A percentile compares a stretch with the other conserved stretches of the same genome.
phyloP scores from a whole-genome alignment of 2,888 invertebrate genomes.

The Lithophane semibrunnea region DNA sequence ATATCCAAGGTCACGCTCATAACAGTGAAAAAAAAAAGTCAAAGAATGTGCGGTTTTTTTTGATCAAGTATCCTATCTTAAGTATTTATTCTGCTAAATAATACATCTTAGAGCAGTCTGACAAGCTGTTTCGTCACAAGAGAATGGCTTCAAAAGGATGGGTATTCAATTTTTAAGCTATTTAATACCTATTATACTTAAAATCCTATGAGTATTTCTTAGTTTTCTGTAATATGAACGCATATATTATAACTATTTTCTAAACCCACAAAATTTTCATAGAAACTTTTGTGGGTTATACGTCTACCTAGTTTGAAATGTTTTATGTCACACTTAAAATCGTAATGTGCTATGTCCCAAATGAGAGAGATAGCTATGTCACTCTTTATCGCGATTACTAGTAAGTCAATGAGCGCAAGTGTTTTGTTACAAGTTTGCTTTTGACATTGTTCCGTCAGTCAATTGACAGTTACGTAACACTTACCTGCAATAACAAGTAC shows the following conservation, averaged over 20 bases:
- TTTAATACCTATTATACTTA: not conserved
- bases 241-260: not conserved
- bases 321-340: not conserved
- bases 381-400: not conserved
- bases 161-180: not conserved
- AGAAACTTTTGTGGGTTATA: not conserved
- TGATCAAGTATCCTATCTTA: not conserved
- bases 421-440: not conserved
- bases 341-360: not conserved
- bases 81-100: not conserved
- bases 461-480: conserved; percentile 68
- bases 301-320: not conserved
- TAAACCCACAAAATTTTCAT: too few species aligned
- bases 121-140: not conserved
- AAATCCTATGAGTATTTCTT: not conserved
- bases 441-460: not conserved
- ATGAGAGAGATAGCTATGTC: not conserved
- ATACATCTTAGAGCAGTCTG: not conserved
- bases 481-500: conserved; percentile 95
- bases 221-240: not conserved
- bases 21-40: not conserved
- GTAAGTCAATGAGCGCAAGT: not conserved
- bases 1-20: not conserved
- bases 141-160: not conserved
- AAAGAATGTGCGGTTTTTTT: not conserved